Percentiles rank a stretch among this genome's conserved stretches.
These are phyloP conservation scores for Mallateleia sp. DNA, from an alignment of 2,888 invertebrate species.

Conservation along the genomic window DNA sequence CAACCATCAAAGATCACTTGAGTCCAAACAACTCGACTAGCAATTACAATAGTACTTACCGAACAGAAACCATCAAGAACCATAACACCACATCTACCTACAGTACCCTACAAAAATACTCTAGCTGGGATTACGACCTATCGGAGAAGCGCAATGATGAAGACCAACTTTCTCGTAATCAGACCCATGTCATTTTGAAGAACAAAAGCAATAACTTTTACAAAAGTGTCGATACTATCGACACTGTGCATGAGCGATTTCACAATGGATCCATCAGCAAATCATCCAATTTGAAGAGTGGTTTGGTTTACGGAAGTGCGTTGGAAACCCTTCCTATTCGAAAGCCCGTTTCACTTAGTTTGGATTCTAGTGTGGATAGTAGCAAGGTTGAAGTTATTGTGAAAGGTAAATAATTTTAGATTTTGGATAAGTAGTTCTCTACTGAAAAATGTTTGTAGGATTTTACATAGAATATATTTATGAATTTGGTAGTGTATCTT, in stretches of 20 bases:
- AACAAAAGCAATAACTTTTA: constrained; percentile 87
- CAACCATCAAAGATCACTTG: constrained; percentile 90
- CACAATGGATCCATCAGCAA: constrained; percentile 74
- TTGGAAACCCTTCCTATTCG: constrained; percentile 91
- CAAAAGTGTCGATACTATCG: constrained; percentile 84
- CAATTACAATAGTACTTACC: constrained; percentile 85
- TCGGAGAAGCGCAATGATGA: constrained; percentile 83
- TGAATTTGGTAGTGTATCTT: too few species aligned
- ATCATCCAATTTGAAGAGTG: constrained; percentile 50
- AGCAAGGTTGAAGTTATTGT: constrained; percentile 90
- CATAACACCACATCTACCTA: constrained; percentile 72
- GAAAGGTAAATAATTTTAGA: constrained; percentile 90
- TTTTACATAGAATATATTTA: too few species aligned
- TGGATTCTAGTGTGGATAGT: constrained; percentile 89
- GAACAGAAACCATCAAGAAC: constrained; percentile 80
- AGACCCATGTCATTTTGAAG: constrained; percentile 87
- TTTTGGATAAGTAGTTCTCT: too few species aligned
- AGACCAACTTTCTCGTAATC: constrained; percentile 80
- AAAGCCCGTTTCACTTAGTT: constrained; percentile 91
- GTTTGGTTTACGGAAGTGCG: constrained; percentile 91
- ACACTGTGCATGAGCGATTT: constrained; percentile 85
- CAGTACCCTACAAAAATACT: constrained; percentile 80
- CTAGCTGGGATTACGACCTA: constrained; percentile 83
- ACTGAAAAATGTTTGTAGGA: too few species aligned
- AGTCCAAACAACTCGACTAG: constrained; percentile 82